These are phyloP conservation scores for Stichodactyla mertensii DNA, from an alignment of 64 coral and sea anemone genomes.

Conservation along the genomic window DNA sequence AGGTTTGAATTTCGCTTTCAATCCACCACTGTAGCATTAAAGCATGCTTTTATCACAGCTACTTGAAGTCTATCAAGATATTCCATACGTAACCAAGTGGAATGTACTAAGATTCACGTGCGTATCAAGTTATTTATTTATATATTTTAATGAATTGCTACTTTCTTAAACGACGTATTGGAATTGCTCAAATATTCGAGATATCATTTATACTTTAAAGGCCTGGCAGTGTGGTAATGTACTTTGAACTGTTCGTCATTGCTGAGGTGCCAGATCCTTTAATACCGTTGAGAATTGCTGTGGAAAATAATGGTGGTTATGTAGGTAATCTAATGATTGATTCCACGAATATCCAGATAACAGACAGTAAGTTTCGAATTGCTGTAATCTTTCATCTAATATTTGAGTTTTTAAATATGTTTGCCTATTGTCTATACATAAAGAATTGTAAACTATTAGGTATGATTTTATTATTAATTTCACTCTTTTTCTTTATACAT, in stretches of 20 bases:
- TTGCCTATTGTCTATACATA: too few relatives aligned
- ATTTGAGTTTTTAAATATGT: too few relatives aligned
- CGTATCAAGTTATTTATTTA: background rate
- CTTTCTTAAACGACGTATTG: background rate
- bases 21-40: too few relatives aligned
- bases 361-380: background rate
- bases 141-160: too few relatives aligned
- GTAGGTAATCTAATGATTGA: background rate
- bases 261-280: background rate
- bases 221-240: background rate
- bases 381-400: too few relatives aligned
- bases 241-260: background rate
- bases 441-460: too few relatives aligned
- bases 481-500: too few relatives aligned
- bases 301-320: background rate
- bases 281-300: background rate
- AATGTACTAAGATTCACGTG: slow-evolving; percentile 8
- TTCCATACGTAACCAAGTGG: background rate
- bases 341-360: background rate
- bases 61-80: background rate
- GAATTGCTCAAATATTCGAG: background rate
- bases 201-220: background rate
- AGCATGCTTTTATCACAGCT: background rate
- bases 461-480: too few relatives aligned
- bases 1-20: too few relatives aligned